Base-by-base conservation (phyloP, 2,113 vertebrate species). In the Erinaceus europaeus region DNA sequence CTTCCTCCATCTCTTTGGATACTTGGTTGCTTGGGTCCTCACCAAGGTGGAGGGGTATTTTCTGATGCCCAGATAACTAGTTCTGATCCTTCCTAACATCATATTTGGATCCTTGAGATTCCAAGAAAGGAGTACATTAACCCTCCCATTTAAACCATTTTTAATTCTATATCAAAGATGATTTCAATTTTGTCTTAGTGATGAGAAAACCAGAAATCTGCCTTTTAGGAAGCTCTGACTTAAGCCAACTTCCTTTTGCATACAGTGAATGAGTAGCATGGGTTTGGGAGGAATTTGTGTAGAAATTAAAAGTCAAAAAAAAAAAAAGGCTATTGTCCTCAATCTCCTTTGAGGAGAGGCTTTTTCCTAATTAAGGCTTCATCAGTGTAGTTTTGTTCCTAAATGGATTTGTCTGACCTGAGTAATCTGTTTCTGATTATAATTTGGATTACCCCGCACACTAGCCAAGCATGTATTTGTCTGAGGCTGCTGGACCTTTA, bases 391-490 rank as follows among this genome's bases (percentile, higher is more conserved):
- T 77, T 92, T 92, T 77, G 8, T 80, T 90, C 53, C 59, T 52
- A 42, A 76, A 42, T 64, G 89, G 86, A 86, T 74, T 32, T 42
- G 72, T 89, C 6, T 90, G 4, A 86, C 18, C 68, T 86, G 34
- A 53, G 13, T 84, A 86, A 85, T 91, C 79, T 90, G 76, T 76
- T 86, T 91, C 81, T 62, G 74, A 81, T 90, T 81, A 90, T 78
- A 86, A 78, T 84, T 91, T 86, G 80, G 59, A 77, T 77, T 76
- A 65, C 21, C 14, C 21, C 21, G 59, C 59, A 83, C 23, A 82
- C 32, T 88, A 84, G 72, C 64, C 68, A 77, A 91, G 77, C 91
- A 64, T 81, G 83, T 91, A n/a, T 57, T 42, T 91, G 32, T 71
- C 32, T 82, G 61, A 68, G 32, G 48, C 88, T 52, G 62, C 36